Evolutionary conservation across 2,888 invertebrate species (phyloP), one percentile per base, ranked within the genome.

Genomic region (Philereme vetulata): DNA sequence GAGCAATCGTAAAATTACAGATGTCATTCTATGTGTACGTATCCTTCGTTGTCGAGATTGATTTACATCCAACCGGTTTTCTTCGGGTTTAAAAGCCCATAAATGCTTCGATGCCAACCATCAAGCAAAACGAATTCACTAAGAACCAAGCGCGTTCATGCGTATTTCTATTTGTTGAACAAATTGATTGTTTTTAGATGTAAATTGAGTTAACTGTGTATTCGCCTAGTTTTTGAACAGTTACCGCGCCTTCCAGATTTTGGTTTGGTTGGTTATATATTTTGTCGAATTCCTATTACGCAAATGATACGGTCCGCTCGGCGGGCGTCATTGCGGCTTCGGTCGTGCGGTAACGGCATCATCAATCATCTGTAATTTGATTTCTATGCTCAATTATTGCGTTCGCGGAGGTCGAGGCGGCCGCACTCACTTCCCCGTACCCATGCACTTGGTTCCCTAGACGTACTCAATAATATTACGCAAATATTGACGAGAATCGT

Each of bases 311-410:
- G 86, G 82, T 86, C 80, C 78, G 81, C 75, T 84, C 84, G 77
- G 74, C 80, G 76, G 81, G 82, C 84, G 85, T 85, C 87, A 84
- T 85, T 88, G 90, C 85, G 84, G 87, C 88, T 85, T 80, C 82
- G 79, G 83, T 87, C 88, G 89, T 90, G 89, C 88, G 69, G 83
- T 90, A 92, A 91, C 92, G 91, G 91, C 82, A 90, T 90, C 89
- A 87, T 91, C 91, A 90, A 92, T 92, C 91, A 87, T 90, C 89
- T 85, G 86, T 91, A 90, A 92, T 92, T 91, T 90, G 91, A 91
- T 92, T 92, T 91, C 90, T 91, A 90, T 90, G 88, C 89, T 90
- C 92, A 92, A 91, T 92, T 92, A 92, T 91, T 91, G 85, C 89
- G 88, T 90, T 85, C 86, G 85, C 86, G 83, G 88, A 89, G 90